Conservation (phyloP, 2,113 vertebrate species). For the Callocephalon fimbriatum region DNA sequence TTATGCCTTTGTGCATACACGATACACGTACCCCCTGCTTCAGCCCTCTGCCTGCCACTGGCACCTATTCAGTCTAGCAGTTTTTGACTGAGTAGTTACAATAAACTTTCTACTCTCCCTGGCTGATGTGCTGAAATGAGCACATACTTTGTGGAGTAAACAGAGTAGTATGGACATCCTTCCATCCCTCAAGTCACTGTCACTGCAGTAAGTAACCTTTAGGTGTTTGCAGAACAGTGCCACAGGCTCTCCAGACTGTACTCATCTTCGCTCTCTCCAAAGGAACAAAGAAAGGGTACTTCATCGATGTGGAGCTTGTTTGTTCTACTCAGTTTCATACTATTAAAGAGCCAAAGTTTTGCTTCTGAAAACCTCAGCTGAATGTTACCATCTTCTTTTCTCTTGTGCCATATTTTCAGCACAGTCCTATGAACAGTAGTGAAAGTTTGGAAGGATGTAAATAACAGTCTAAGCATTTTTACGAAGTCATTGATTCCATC, state of each 20-base stretch:
- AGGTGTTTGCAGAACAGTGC: neutral
- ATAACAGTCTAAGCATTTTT: neutral
- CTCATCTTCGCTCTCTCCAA: rapidly evolving
- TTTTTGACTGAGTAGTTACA: neutral
- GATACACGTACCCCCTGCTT: neutral
- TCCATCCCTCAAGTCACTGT: neutral
- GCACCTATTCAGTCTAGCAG: neutral
- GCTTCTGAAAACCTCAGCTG: neutral
- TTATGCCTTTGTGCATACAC: neutral
- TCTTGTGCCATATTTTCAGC: neutral
- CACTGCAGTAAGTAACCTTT: neutral
- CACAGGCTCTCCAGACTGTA: rapidly evolving
- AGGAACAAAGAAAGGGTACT: neutral
- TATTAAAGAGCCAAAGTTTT: neutral
- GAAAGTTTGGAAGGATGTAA: neutral
- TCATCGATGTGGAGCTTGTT: neutral
- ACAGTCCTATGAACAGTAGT: neutral
- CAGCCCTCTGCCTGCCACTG: neutral
- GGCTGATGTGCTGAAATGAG: neutral
- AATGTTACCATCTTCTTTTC: neutral
- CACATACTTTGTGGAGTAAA: neutral
- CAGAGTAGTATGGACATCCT: rapidly evolving
- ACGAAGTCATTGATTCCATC: neutral
- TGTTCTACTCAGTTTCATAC: neutral
- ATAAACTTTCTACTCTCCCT: neutral